A percentile compares a stretch with the other conserved stretches of the same genome.
Evolutionary conservation across 2,888 invertebrate genomes (phyloP).

Genomic region (Macrosiphum euphorbiae): DNA sequence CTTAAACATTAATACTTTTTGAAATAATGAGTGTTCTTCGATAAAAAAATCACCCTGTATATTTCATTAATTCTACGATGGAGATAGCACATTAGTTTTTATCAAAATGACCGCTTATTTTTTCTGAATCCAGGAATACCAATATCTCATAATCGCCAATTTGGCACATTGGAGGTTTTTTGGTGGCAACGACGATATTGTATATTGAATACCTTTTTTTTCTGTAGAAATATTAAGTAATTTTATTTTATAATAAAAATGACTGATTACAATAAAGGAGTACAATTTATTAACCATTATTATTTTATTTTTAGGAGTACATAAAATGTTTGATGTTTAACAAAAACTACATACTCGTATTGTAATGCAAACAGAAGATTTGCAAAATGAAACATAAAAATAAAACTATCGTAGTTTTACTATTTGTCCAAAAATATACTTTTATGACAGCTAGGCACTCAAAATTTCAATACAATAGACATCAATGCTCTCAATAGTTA

Average conservation of each 20-base stretch:
- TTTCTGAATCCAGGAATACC: no score
- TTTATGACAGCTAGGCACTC: neutral
- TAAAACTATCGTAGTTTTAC: neutral
- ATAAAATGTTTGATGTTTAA: neutral
- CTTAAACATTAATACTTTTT: no score
- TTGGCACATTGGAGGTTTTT: no score
- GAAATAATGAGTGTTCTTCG: no score
- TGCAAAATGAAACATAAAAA: neutral
- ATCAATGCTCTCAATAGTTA: neutral
- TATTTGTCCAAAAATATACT: neutral
- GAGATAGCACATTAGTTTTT: no score
- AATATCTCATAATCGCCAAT: no score
- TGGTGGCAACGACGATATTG: no score
- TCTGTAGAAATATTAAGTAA: neutral
- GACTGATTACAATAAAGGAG: neutral
- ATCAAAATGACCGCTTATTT: no score
- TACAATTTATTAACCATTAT: neutral
- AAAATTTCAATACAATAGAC: neutral
- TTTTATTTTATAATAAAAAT: neutral
- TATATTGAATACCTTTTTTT: neutral
- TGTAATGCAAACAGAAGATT: conserved; percentile 1
- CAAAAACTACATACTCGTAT: conserved; percentile 11
- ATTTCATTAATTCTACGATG: no score
- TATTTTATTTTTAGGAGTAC: neutral
- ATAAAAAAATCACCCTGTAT: no score